phyloP scores from a whole-genome alignment of 2,888 invertebrate species.

The Schizaphis graminum region DNA sequence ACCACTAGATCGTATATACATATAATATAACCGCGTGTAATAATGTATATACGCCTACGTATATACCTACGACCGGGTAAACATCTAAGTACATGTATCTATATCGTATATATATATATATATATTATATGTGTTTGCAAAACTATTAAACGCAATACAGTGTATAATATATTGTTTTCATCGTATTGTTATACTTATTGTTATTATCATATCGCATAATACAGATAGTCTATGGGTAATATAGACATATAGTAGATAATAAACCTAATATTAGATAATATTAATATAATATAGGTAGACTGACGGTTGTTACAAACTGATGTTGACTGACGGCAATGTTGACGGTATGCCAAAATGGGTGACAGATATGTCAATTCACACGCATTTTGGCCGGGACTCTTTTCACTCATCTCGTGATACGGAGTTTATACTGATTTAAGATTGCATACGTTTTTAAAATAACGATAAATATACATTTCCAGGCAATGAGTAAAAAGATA shows the following conservation, averaged over 20 bases:
- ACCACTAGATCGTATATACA: background rate
- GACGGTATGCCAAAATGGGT: no score
- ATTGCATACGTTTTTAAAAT: background rate
- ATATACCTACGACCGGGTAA: background rate
- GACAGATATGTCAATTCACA: no score
- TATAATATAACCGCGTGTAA: background rate
- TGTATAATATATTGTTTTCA: background rate
- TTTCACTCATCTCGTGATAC: no score
- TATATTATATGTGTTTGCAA: background rate
- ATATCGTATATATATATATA: no score
- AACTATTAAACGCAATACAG: background rate
- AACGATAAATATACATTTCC: background rate
- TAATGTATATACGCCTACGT: background rate
- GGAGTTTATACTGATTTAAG: background rate
- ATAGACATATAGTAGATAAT: background rate
- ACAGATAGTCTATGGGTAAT: background rate
- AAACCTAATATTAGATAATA: background rate
- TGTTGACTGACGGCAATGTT: no score
- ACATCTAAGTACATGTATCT: background rate
- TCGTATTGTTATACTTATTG: background rate
- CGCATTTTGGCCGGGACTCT: no score
- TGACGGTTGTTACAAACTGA: no score
- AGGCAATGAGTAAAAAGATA: background rate
- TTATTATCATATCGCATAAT: background rate
- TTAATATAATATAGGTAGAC: no score